These are phyloP conservation scores for Phataginus tricuspis DNA, from an alignment of 2,797 vertebrate species.

Conservation along the genomic window DNA sequence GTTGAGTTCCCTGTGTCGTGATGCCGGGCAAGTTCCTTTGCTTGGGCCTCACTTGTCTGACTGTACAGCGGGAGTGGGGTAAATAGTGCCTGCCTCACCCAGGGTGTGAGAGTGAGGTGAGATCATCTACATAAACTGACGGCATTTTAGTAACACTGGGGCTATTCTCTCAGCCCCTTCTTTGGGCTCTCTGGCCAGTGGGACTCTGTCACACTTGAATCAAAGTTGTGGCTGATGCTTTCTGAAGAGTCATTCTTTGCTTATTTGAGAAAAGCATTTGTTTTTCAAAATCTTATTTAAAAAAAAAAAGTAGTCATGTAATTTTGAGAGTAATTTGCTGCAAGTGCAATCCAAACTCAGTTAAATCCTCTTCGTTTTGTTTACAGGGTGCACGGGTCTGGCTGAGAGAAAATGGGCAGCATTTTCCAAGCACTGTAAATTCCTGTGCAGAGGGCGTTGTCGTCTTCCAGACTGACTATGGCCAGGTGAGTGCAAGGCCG, in stretches of 20 bases:
- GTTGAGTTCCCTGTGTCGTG: not conserved
- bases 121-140: rapidly evolving
- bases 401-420: slow-evolving; percentile 95
- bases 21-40: not conserved
- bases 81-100: not conserved
- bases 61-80: not conserved
- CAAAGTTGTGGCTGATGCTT: not conserved
- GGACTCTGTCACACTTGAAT: too few species aligned
- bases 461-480: slow-evolving; percentile 94
- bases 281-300: not conserved
- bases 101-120: too few species aligned
- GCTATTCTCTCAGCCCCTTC: too few species aligned
- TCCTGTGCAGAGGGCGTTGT: slow-evolving; percentile 94
- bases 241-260: not conserved
- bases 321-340: not conserved
- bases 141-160: too few species aligned
- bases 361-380: slow-evolving; percentile 61
- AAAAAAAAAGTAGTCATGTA: not conserved
- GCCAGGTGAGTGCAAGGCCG: slow-evolving; percentile 90
- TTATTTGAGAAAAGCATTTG: not conserved
- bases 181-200: not conserved
- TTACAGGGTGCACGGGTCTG: slow-evolving; percentile 95
- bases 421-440: slow-evolving; percentile 94
- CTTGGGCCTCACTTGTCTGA: too few species aligned
- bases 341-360: not conserved